Conservation (phyloP, 2,888 invertebrate species). For the Andricus curvator region DNA sequence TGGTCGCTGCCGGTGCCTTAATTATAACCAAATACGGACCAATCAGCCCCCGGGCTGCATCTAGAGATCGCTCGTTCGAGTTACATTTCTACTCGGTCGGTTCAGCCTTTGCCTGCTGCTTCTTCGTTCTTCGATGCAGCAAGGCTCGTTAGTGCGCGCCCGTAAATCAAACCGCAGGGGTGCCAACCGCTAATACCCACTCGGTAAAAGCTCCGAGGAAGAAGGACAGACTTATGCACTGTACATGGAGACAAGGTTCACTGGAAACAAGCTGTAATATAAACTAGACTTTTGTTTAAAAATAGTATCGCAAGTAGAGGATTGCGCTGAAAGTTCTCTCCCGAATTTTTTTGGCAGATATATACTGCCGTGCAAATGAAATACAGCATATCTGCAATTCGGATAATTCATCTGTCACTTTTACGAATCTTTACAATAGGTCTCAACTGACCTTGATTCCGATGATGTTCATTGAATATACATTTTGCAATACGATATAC, state of each 20-base stretch:
- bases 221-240: background rate
- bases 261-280: too few relatives aligned
- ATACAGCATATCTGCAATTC: too few relatives aligned
- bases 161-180: constrained; percentile 77
- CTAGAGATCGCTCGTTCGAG: constrained; percentile 56
- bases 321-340: constrained; percentile 19
- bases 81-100: constrained; percentile 52
- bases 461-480: too few relatives aligned
- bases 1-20: constrained; percentile 69
- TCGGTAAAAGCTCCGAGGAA: constrained; percentile 8
- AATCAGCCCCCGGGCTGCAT: constrained; percentile 64
- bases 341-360: constrained; percentile 3
- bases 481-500: too few relatives aligned
- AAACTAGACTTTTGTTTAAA: too few relatives aligned
- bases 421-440: too few relatives aligned
- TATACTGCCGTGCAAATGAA: too few relatives aligned
- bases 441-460: too few relatives aligned
- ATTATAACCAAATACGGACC: constrained; percentile 72
- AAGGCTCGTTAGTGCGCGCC: constrained; percentile 74
- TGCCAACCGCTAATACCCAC: constrained; percentile 75
- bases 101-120: constrained; percentile 1
- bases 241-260: too few relatives aligned
- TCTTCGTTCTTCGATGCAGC: constrained; percentile 46
- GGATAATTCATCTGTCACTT: too few relatives aligned
- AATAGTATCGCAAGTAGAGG: constrained; percentile 34